Percentiles rank a stretch among this genome's conserved stretches.
Conservation (phyloP, 2,797 vertebrate genomes). For the Enteromius trimaculatus region DNA sequence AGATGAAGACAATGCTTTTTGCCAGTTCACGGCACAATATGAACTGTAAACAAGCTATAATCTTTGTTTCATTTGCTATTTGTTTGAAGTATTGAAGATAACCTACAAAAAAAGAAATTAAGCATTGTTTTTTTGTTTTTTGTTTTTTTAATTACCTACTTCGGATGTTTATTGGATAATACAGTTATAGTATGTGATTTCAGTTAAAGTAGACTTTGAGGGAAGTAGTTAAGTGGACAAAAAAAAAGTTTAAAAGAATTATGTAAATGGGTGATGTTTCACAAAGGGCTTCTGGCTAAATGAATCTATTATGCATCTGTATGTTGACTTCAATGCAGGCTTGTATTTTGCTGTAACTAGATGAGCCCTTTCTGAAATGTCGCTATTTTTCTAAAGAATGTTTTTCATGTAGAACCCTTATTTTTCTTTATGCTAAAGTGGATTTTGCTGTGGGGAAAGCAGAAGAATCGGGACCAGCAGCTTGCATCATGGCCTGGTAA, state of each 20-base stretch:
- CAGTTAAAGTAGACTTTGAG: constrained; percentile 10
- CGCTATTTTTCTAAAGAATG: constrained; percentile 84
- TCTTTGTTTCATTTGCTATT: constrained; percentile 34
- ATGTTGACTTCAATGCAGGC: neutral
- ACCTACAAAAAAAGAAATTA: neutral
- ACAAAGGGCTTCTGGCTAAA: constrained; percentile 81
- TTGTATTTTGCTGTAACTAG: constrained; percentile 50
- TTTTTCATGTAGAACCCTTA: constrained; percentile 97
- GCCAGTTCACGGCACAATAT: constrained; percentile 54
- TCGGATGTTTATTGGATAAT: constrained; percentile 48
- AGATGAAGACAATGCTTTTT: constrained; percentile 55
- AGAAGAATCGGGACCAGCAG: constrained; percentile 97
- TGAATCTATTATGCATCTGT: neutral
- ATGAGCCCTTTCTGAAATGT: constrained; percentile 92
- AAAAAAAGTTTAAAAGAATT: constrained; percentile 61
- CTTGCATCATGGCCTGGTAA: constrained; percentile 96
- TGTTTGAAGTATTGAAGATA: neutral
- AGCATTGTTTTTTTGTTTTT: neutral
- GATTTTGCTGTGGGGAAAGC: constrained; percentile 93
- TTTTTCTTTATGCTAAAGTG: constrained; percentile 99
- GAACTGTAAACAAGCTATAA: constrained; percentile 43
- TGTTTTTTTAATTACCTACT: constrained; percentile 10
- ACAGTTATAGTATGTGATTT: constrained; percentile 19
- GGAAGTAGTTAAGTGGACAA: constrained; percentile 11
- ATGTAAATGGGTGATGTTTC: constrained; percentile 87